Percentiles rank a stretch among this genome's conserved stretches.
These are phyloP conservation scores for Cosmia trapezina DNA, from an alignment of 2,888 invertebrate species.

Conservation along the genomic window DNA sequence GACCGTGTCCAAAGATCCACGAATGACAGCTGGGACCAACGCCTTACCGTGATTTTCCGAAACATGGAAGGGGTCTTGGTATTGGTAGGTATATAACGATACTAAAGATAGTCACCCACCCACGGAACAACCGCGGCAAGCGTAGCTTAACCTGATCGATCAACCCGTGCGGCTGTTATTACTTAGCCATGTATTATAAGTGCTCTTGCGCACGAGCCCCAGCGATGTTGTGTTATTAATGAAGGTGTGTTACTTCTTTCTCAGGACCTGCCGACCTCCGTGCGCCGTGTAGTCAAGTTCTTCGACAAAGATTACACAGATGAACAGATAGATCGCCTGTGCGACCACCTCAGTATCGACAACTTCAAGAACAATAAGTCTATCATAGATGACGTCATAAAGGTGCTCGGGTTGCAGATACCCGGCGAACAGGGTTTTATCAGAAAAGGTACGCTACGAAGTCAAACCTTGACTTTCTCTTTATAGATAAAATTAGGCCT, in stretches of 20 bases:
- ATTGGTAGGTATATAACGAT: too few species aligned
- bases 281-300: constrained; percentile 91
- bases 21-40: too few species aligned
- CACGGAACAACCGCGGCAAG: too few species aligned
- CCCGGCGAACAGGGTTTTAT: constrained; percentile 92
- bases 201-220: too few species aligned
- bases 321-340: constrained; percentile 91
- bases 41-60: too few species aligned
- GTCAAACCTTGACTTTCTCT: not conserved
- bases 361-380: constrained; percentile 95
- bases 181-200: too few species aligned
- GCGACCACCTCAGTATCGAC: constrained; percentile 94
- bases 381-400: constrained; percentile 93
- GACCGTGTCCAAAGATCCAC: too few species aligned
- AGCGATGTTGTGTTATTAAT: not conserved
- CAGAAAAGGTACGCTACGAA: constrained; percentile 87
- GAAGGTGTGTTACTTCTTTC: not conserved
- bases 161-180: too few species aligned
- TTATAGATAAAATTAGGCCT: not conserved
- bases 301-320: constrained; percentile 90
- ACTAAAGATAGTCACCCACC: too few species aligned
- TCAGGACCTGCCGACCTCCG: constrained; percentile 91
- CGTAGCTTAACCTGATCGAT: too few species aligned
- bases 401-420: constrained; percentile 91
- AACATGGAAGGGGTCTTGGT: too few species aligned